Evolutionary conservation across 2,797 vertebrate genomes (phyloP).

Genomic region (Phrynocephalus forsythii): DNA sequence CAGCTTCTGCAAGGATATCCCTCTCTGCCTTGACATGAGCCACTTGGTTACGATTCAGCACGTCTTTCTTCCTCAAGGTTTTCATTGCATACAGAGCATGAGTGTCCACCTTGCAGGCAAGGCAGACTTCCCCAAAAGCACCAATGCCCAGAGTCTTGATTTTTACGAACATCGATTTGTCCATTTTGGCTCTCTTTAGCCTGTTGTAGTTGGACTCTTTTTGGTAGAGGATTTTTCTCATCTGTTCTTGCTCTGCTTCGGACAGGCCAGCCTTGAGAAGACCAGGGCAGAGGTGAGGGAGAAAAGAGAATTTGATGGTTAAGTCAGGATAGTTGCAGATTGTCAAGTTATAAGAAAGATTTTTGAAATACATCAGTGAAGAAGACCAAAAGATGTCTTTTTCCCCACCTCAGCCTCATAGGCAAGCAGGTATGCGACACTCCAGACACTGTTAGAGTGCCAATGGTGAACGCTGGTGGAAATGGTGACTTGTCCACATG

Average conservation of each 20-base stretch:
- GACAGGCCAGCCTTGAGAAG: constrained; percentile 92
- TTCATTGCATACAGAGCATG: constrained; percentile 98
- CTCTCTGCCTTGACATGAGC: constrained; percentile 98
- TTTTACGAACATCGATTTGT: constrained; percentile 98
- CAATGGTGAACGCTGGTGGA: no score
- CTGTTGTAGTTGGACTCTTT: constrained; percentile 99
- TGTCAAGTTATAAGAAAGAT: constrained; percentile 27
- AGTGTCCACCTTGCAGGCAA: constrained; percentile 97
- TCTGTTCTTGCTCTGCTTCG: constrained; percentile 95
- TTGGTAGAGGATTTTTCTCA: constrained; percentile 99
- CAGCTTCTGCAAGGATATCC: constrained; percentile 96
- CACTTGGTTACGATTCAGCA: constrained; percentile 96
- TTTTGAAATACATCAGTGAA: no score
- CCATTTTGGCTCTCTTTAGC: constrained; percentile 97
- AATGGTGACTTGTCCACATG: no score
- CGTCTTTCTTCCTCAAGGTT: constrained; percentile 96
- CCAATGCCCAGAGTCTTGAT: constrained; percentile 97
- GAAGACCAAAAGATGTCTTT: no score
- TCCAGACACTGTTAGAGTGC: not conserved
- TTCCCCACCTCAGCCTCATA: no score
- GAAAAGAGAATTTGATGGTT: constrained; percentile 47
- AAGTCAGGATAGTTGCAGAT: constrained; percentile 45
- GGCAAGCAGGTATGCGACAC: no score
- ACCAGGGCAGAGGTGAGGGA: not conserved
- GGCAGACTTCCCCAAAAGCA: constrained; percentile 97